phyloP scores from a whole-genome alignment of 2,113 vertebrate genomes.

The Procavia capensis region DNA sequence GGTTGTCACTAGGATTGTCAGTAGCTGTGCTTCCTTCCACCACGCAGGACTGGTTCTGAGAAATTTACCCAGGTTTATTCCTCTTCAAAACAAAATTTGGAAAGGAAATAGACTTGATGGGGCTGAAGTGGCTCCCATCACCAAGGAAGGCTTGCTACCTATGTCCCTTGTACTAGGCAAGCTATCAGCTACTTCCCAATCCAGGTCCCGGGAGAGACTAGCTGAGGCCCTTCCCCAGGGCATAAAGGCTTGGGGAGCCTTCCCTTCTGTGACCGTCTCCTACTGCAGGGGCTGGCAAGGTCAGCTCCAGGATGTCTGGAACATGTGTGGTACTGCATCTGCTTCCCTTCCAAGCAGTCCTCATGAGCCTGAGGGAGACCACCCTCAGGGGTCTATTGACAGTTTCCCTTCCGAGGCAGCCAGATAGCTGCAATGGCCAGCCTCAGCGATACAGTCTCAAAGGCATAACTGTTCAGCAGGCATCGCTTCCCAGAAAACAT shows the following conservation, averaged over 20 bases:
- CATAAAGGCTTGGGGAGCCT: background rate
- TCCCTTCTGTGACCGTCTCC: background rate
- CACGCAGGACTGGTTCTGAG: background rate
- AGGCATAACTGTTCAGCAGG: background rate
- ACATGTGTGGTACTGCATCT: background rate
- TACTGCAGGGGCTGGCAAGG: background rate
- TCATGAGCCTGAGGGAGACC: background rate
- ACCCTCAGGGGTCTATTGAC: background rate
- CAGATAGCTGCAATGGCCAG: background rate
- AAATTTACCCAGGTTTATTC: background rate
- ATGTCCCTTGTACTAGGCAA: background rate
- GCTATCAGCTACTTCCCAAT: background rate
- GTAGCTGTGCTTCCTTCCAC: background rate
- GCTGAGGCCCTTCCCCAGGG: background rate
- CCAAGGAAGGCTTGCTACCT: background rate
- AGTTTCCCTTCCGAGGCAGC: too few species aligned
- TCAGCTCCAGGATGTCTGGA: background rate
- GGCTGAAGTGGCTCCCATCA: background rate
- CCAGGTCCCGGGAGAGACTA: background rate
- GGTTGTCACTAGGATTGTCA: background rate
- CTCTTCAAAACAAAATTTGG: background rate
- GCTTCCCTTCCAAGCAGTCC: background rate
- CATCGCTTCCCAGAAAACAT: conserved; percentile 13
- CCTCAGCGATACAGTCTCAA: background rate
- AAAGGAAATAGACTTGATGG: background rate